phyloP scores from a whole-genome alignment of 2,797 vertebrate species.

The Macropodus opercularis region DNA sequence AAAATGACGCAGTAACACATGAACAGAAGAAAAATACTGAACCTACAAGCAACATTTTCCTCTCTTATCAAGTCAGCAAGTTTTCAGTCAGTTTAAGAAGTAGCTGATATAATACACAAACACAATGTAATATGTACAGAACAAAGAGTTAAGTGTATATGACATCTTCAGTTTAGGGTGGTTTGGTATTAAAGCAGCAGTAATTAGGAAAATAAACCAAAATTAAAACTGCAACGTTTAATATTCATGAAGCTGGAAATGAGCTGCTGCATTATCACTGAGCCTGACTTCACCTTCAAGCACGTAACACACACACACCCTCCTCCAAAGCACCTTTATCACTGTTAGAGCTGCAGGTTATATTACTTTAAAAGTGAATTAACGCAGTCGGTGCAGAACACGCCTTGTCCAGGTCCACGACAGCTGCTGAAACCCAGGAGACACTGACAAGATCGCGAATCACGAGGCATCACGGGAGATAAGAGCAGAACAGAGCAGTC shows the following conservation, averaged over 20 bases:
- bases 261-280: constrained; percentile 6
- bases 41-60: constrained; percentile 14
- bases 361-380: constrained; percentile 5
- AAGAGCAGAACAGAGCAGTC: background rate
- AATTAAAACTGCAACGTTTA: constrained; percentile 11
- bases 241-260: constrained; percentile 14
- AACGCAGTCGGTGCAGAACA: background rate
- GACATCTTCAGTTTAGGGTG: background rate
- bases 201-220: background rate
- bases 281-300: constrained; percentile 3
- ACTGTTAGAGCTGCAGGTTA: background rate
- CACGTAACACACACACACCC: constrained; percentile 1
- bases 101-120: constrained; percentile 35
- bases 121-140: constrained; percentile 41
- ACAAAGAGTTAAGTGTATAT: constrained; percentile 2
- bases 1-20: constrained; percentile 36
- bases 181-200: constrained; percentile 28
- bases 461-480: background rate
- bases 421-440: constrained; percentile 2
- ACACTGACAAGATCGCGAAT: constrained; percentile 16
- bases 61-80: constrained; percentile 19
- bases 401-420: background rate
- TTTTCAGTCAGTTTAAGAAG: constrained; percentile 44
- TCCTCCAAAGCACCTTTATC: background rate
- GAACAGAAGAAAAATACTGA: constrained; percentile 33